phyloP scores from a whole-genome alignment of 2,888 invertebrate species.

The Nephrocerus scutellatus region DNA sequence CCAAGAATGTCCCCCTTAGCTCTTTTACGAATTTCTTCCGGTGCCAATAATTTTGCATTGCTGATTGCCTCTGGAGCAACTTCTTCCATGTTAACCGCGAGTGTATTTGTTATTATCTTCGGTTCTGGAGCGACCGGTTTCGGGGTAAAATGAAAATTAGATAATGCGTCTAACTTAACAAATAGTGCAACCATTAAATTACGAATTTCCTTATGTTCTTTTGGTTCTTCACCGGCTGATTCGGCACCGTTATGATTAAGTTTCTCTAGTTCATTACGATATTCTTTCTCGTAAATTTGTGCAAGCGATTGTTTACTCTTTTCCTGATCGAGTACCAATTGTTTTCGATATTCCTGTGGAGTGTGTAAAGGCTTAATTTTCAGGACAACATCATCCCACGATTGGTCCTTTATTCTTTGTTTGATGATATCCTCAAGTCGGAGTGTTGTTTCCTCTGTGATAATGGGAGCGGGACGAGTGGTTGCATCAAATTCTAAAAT shows the following conservation, averaged over 20 bases:
- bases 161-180: conserved; percentile 80
- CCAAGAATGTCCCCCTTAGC: conserved; percentile 54
- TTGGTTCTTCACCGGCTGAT: conserved; percentile 54
- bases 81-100: conserved; percentile 90
- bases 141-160: conserved; percentile 92
- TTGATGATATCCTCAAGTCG: conserved; percentile 85
- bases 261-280: conserved; percentile 59
- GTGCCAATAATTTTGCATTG: conserved; percentile 78
- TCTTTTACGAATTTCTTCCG: conserved; percentile 76
- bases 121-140: conserved; percentile 78
- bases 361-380: conserved; percentile 80
- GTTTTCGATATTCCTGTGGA: conserved; percentile 77
- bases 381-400: conserved; percentile 87
- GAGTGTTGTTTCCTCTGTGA: conserved; percentile 83
- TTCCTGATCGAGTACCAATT: conserved; percentile 81
- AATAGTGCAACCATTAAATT: conserved; percentile 70
- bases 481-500: conserved; percentile 83
- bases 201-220: conserved; percentile 71
- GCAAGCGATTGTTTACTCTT: conserved; percentile 91
- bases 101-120: conserved; percentile 82
- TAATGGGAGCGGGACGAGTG: conserved; percentile 76
- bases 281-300: conserved; percentile 89
- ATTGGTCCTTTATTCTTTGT: conserved; percentile 85
- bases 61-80: conserved; percentile 86
- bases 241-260: conserved; percentile 29